These are phyloP conservation scores for Babylonia areolata DNA, from an alignment of 1,140 invertebrate species.

Conservation along the genomic window DNA sequence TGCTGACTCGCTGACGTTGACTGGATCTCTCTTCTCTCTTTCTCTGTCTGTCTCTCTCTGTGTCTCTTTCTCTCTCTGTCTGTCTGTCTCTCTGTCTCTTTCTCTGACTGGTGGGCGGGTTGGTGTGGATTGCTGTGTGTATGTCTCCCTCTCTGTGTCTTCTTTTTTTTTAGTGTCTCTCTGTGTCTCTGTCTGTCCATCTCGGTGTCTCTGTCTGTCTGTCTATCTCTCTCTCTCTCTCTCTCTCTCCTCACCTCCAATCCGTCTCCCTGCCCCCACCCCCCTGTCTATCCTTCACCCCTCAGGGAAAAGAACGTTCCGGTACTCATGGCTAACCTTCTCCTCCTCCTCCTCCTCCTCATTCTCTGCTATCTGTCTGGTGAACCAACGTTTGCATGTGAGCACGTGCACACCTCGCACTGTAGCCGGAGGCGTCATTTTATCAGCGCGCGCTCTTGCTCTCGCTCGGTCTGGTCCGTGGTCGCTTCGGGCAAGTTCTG, in stretches of 20 bases:
- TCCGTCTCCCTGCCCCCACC: too few species aligned
- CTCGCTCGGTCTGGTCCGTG: background rate
- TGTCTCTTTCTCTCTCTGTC: too few species aligned
- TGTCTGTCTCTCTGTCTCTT: too few species aligned
- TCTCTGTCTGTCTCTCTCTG: too few species aligned
- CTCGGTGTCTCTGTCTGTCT: background rate
- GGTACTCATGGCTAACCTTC: background rate
- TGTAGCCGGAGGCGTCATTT: background rate
- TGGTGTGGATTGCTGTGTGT: too few species aligned
- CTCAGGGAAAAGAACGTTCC: background rate
- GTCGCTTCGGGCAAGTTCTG: constrained; percentile 1
- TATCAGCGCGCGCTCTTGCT: background rate
- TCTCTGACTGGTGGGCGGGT: too few species aligned
- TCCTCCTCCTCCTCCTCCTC: too few species aligned
- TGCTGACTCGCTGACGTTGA: too few species aligned
- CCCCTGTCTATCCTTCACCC: background rate
- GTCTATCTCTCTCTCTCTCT: background rate
- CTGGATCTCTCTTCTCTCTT: too few species aligned
- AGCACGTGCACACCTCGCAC: background rate
- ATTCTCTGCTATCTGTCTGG: background rate
- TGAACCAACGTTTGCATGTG: background rate
- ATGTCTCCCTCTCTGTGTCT: too few species aligned
- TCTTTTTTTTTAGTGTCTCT: too few species aligned
- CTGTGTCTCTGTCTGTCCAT: background rate
- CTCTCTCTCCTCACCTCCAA: too few species aligned